Base-by-base conservation (phyloP, 2,797 vertebrate genomes). In the Botia kubotai region DNA sequence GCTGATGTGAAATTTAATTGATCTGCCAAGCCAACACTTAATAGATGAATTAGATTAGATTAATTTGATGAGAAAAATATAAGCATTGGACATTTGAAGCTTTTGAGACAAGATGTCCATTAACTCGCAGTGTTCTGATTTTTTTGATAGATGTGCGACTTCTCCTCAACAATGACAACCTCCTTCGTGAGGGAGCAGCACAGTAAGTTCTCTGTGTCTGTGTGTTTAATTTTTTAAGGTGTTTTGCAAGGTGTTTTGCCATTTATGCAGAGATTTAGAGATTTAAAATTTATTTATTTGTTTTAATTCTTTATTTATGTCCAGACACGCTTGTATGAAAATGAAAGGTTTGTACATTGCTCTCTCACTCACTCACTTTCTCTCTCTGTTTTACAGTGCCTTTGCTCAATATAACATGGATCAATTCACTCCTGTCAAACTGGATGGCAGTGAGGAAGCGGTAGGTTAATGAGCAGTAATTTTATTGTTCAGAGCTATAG, bases 341-440 rank as follows among this genome's bases (percentile, higher is more conserved):
- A 65, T 65, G 14, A 23, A 76, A 4, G 8, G 19, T 36, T 53
- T 63, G 39, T 36, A 6, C 26, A 53, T 57, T 10, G 60, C n/a
- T 26, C 3, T 65, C 33, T 85, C 4, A 77, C 0, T 33, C 8
- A 3, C n/a, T n/a, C 33, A 33, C 10, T 69, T 2, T 2, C 11
- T 33, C 36, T 77, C 81, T 82, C 86, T 17, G 80, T 86, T 52
- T 73, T 86, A 21, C 89, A 99, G 98, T 92, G 97, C 98, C 69
- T 99, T 99, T 95, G 98, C 98, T 92, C 97, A 99, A 90, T 99
- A 99, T 93, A 99, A 99, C 90, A 94, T 99, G 97, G 98, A 99
- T 94, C 98, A 99, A 89, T 99, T 99, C 92, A 98, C 97, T 82
- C 97, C 98, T 85, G 97, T 97, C 88, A 99, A 98, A 94, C 90